Evolutionary conservation across 2,113 vertebrate genomes (phyloP), one percentile per base, ranked within the genome.

Genomic region (Lutjanus erythropterus): DNA sequence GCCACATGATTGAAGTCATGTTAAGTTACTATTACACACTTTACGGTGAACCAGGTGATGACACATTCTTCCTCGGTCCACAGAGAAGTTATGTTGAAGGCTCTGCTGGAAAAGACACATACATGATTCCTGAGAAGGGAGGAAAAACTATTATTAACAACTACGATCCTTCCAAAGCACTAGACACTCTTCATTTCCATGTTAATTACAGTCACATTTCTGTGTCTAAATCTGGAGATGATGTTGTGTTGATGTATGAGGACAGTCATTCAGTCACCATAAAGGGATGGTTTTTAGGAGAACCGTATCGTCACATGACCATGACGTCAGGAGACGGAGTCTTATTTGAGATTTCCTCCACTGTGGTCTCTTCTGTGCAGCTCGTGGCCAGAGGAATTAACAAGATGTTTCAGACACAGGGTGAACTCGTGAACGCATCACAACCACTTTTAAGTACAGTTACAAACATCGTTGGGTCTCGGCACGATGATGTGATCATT

Each of bases 31-130:
- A 90, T 39, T 91, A 92, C 73, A 6, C 9, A 3, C 88, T 92
- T 52, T 16, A 81, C 10, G 91, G 91, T 23, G 75, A 90, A 70
- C 64, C 62, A n/a, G 89, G 89, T 6, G 76, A 84, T 72, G 91
- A 91, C 59, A 58, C 52, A 0, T 92, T 93, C 56, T 92, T 71
- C 49, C 79, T 93, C 4, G 91, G 91, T 3, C 91, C 86, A 25
- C 92, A 90, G 72, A 90, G 6, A 73, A 92, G 65, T 35, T 73
- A 84, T 42, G 89, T 91, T 12, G 60, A 84, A 75, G 91, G 91
- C 4, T 75, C 84, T 7, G 74, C 72, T 19, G 91, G 88, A 8
- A 83, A 52, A 39, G 91, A 92, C 76, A 79, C 78, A 0, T 93
- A 86, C 69, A 73, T 89, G 27, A 86, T 93, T 67, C 89, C 88